A percentile compares a stretch with the other conserved stretches of the same genome.
phyloP scores from a whole-genome alignment of 2,797 vertebrate species.

The Tragopan temminckii region DNA sequence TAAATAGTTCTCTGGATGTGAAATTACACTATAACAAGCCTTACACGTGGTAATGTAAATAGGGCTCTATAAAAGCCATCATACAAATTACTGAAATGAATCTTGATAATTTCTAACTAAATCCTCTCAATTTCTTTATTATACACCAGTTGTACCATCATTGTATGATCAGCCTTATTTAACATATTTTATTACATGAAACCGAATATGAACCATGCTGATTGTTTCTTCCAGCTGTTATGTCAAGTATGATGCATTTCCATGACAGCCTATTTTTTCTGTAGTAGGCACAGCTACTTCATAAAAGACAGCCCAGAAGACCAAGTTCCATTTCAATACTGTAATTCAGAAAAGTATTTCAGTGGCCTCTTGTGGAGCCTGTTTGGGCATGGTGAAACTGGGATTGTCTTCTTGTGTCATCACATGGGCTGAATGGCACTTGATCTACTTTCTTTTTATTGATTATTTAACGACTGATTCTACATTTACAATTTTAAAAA shows the following conservation, averaged over 20 bases:
- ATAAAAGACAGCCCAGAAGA: background rate
- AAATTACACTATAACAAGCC: background rate
- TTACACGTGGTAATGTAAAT: background rate
- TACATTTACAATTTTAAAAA: background rate
- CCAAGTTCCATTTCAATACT: background rate
- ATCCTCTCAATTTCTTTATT: background rate
- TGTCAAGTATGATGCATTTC: background rate
- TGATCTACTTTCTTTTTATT: background rate
- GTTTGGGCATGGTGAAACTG: background rate
- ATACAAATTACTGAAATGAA: background rate
- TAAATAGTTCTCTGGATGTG: background rate
- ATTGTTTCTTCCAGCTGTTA: background rate
- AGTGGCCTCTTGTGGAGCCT: background rate
- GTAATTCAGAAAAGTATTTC: background rate
- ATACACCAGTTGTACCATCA: background rate
- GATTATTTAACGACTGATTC: background rate
- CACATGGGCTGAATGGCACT: background rate
- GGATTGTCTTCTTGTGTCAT: background rate
- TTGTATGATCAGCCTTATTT: conserved; percentile 1
- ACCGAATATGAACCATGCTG: background rate
- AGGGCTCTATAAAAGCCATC: background rate
- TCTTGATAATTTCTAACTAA: background rate
- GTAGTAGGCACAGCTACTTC: background rate
- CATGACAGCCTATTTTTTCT: background rate
- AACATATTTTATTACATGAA: background rate